phyloP scores from a whole-genome alignment of 2,797 vertebrate species.

The Darevskia mixta region DNA sequence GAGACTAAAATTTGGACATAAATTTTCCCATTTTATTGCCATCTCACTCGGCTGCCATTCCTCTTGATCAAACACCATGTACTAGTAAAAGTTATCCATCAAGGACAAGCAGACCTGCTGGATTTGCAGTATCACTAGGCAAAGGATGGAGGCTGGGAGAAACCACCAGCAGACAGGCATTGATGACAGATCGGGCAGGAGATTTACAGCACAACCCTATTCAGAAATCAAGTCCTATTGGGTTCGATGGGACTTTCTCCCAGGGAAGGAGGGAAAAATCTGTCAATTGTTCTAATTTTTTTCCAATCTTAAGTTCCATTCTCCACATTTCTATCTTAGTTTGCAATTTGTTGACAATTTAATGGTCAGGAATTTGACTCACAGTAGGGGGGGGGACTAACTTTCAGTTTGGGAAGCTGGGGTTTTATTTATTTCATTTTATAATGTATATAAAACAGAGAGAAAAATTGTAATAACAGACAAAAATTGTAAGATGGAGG shows the following conservation, averaged over 20 bases:
- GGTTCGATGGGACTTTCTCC: neutral
- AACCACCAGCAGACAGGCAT: slow-evolving; percentile 29
- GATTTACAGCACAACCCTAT: neutral
- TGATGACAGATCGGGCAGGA: slow-evolving; percentile 1
- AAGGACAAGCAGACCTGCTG: neutral
- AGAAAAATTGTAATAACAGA: too few species aligned
- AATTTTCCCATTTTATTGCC: slow-evolving; percentile 25
- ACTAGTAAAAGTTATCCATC: slow-evolving; percentile 36
- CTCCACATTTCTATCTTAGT: too few species aligned
- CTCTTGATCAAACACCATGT: slow-evolving; percentile 34
- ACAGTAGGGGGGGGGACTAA: too few species aligned
- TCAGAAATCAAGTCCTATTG: neutral
- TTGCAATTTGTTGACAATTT: too few species aligned
- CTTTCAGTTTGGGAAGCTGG: too few species aligned
- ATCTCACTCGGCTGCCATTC: slow-evolving; percentile 15
- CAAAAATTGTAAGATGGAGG: too few species aligned
- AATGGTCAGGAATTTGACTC: too few species aligned
- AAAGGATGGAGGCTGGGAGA: slow-evolving; percentile 11
- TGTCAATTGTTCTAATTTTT: too few species aligned
- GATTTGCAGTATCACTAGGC: neutral
- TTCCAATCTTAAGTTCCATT: too few species aligned
- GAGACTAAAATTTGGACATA: slow-evolving; percentile 9
- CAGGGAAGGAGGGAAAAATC: too few species aligned
- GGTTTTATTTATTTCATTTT: too few species aligned
- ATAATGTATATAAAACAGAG: too few species aligned